Percentiles rank a stretch among this genome's conserved stretches.
Conservation (phyloP, 2,113 vertebrate species). For the Trichechus manatus region DNA sequence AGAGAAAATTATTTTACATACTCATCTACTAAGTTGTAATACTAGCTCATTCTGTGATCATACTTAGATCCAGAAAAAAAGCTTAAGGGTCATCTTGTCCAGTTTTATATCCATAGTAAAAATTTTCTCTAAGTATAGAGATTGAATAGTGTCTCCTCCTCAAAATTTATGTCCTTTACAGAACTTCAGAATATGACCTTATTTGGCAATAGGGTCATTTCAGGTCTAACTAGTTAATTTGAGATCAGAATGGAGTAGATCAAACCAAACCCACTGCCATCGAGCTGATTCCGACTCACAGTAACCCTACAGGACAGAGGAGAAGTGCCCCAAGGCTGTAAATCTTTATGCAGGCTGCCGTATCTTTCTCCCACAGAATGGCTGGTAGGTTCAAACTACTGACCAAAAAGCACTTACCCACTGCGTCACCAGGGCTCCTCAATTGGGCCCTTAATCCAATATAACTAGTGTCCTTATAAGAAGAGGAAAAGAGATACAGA, state of each 20-base stretch:
- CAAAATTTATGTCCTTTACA: not conserved
- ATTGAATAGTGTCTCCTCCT: not conserved
- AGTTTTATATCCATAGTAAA: not conserved
- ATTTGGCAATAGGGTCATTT: not conserved
- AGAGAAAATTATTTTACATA: slow-evolving; percentile 25
- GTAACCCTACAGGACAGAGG: not conserved
- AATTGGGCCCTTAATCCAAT: no score
- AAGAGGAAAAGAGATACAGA: not conserved
- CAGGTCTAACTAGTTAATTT: not conserved
- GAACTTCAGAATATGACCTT: not conserved
- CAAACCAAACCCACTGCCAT: not conserved
- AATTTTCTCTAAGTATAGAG: not conserved
- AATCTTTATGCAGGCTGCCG: not conserved
- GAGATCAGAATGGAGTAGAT: not conserved
- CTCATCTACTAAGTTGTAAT: not conserved
- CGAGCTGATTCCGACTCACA: not conserved
- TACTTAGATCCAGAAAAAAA: not conserved
- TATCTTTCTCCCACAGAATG: not conserved
- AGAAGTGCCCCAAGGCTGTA: not conserved
- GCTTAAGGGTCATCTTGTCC: not conserved
- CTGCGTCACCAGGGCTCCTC: no score
- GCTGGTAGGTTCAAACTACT: not conserved
- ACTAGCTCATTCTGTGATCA: not conserved
- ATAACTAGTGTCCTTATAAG: no score
- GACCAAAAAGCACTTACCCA: no score